phyloP scores from a whole-genome alignment of 2,797 vertebrate genomes.

The Eupleurogrammus muticus region DNA sequence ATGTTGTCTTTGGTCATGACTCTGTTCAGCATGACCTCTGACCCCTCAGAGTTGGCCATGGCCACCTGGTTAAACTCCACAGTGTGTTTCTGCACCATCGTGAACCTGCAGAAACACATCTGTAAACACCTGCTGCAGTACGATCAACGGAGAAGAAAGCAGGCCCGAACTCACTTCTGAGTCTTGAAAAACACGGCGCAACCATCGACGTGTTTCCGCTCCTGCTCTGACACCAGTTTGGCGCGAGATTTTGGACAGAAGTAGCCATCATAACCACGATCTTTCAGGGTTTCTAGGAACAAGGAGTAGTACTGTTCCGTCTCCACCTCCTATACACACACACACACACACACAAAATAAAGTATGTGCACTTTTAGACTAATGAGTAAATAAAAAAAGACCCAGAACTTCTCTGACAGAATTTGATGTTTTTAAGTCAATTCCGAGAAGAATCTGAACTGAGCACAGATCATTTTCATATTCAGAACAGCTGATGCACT shows the following conservation, averaged over 20 bases:
- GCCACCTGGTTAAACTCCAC: slow-evolving; percentile 99
- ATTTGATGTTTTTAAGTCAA: no score
- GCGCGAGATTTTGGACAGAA: slow-evolving; percentile 99
- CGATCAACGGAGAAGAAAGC: not conserved
- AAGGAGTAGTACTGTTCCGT: slow-evolving; percentile 98
- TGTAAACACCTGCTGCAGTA: no score
- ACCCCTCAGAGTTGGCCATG: slow-evolving; percentile 98
- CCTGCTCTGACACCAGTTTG: slow-evolving; percentile 98
- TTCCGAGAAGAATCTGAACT: no score
- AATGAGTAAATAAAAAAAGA: no score
- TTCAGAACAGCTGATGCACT: no score
- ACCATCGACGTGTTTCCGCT: slow-evolving; percentile 97
- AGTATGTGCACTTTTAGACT: not conserved
- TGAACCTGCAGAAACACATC: slow-evolving; percentile 84
- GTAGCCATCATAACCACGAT: slow-evolving; percentile 96
- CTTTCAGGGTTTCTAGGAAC: slow-evolving; percentile 96
- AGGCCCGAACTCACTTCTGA: slow-evolving; percentile 87
- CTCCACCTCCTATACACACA: slow-evolving; percentile 92
- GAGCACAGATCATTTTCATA: no score
- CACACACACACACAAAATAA: not conserved
- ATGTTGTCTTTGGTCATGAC: slow-evolving; percentile 99
- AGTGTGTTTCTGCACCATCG: slow-evolving; percentile 95
- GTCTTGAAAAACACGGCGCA: slow-evolving; percentile 99
- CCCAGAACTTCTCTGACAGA: no score
- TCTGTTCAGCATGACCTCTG: slow-evolving; percentile 97